Base-by-base conservation (phyloP, 2,797 vertebrate genomes). In the Sebastes hubbsi region DNA sequence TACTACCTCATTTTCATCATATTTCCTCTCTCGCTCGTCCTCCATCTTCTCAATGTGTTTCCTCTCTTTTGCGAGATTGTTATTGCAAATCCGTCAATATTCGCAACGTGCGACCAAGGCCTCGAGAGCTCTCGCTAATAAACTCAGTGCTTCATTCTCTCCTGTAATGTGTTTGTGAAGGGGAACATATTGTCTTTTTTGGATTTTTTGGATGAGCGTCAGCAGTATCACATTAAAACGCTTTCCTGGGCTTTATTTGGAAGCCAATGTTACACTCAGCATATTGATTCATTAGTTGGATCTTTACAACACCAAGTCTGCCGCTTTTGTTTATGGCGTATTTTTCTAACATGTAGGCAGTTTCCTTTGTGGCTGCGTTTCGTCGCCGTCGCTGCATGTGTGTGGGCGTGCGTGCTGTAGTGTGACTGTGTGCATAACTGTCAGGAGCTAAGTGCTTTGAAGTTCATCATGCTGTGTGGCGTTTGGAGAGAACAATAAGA, bases 261-360 rank as follows among this genome's bases (percentile, higher is more conserved):
- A 84, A 80, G 58, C 74, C 60, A 32, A 18, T 60, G 71, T 87
- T 93, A 61, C 88, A 93, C 85, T 91, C 84, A 89, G 82, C 73
- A 85, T 91, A 93, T 93, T 88, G 92, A 92, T 93, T 92, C 84
- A 91, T 94, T 82, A 82, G 81, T 66, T 75, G 30, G 64, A 78
- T 90, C 73, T 86, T 82, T 87, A 71, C 49, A 77, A 77, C 72
- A 18, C 36, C 46, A 55, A 72, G 70, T 83, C 79, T 80, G 72
- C 32, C 7, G 30, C 82, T 85, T 83, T 87, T 94, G 80, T 92
- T 93, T 85, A 73, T 73, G 49, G 69, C 38, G 34, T 56, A 74
- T 84, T 49, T 49, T 49, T 91, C 65, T 77, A 88, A 90, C 79
- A 73, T 82, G 84, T 68, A 77, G 85, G 78, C 85, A 74, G 78